Conservation (phyloP, 1,140 invertebrate species). For the Drosophila bocki region DNA sequence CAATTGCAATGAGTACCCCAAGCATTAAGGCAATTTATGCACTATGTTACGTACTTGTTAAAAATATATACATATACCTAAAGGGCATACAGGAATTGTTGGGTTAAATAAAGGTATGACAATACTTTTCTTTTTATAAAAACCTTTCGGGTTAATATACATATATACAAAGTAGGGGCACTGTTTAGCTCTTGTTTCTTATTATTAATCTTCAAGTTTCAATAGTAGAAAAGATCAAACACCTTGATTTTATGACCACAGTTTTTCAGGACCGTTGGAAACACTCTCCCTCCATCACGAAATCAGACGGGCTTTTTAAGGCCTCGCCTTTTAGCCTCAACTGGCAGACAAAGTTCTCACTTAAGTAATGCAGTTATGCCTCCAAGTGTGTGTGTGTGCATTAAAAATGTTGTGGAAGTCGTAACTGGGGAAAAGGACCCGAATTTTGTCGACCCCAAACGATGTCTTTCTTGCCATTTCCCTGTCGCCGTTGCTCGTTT, state of each 20-base stretch:
- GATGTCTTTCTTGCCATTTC: conserved; percentile 44
- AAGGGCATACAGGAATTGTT: neutral
- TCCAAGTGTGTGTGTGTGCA: conserved; percentile 35
- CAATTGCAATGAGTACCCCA: conserved; percentile 27
- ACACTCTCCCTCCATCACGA: conserved; percentile 45
- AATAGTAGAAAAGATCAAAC: neutral
- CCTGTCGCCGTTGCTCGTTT: conserved; percentile 47
- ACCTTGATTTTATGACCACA: neutral
- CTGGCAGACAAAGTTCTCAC: conserved; percentile 33
- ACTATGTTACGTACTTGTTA: neutral
- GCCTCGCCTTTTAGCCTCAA: conserved; percentile 15
- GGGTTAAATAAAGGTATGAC: neutral
- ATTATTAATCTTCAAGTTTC: neutral
- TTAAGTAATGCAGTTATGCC: conserved; percentile 50
- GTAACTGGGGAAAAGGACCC: conserved; percentile 15
- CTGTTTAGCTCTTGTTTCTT: neutral
- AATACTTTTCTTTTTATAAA: neutral
- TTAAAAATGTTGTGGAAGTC: conserved; percentile 56
- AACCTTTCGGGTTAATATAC: neutral
- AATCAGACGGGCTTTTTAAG: conserved; percentile 20
- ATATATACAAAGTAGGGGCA: neutral
- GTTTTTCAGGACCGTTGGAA: conserved; percentile 5
- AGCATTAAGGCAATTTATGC: conserved; percentile 8
- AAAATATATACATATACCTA: too few relatives aligned
- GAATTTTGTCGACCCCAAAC: conserved; percentile 26